These are phyloP conservation scores for Engraulis encrasicolus DNA, from an alignment of 2,113 vertebrate genomes.

Conservation along the genomic window DNA sequence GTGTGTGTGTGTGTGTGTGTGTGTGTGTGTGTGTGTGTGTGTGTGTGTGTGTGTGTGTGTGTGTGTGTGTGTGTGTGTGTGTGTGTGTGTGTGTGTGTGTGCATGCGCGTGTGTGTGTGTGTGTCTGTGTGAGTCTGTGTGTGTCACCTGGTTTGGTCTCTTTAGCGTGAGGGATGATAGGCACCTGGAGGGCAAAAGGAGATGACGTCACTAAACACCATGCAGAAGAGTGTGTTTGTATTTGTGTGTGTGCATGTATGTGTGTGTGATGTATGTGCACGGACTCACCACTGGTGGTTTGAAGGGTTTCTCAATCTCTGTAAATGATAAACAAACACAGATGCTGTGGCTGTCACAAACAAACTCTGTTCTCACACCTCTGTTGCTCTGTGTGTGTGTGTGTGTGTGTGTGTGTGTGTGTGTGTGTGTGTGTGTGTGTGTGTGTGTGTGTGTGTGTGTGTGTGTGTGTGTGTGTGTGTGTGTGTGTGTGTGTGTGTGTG, in stretches of 20 bases:
- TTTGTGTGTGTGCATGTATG: neutral
- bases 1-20: too few relatives aligned
- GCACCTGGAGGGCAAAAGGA: neutral
- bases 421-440: too few relatives aligned
- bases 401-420: neutral
- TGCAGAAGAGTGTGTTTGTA: neutral
- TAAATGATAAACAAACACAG: neutral
- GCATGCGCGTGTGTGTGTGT: neutral
- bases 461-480: too few relatives aligned
- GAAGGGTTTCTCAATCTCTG: constrained; percentile 7
- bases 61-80: too few relatives aligned
- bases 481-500: too few relatives aligned
- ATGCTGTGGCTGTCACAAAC: neutral
- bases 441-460: too few relatives aligned
- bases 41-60: too few relatives aligned
- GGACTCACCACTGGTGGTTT: neutral
- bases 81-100: too few relatives aligned
- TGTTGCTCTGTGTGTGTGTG: too few relatives aligned
- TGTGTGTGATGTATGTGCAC: neutral
- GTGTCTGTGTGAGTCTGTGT: neutral
- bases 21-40: too few relatives aligned
- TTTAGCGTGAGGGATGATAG: neutral
- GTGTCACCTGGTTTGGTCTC: neutral
- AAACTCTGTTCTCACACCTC: neutral
- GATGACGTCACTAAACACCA: neutral